Conservation (phyloP, 2,888 invertebrate genomes). For the Amphipyra berbera region DNA sequence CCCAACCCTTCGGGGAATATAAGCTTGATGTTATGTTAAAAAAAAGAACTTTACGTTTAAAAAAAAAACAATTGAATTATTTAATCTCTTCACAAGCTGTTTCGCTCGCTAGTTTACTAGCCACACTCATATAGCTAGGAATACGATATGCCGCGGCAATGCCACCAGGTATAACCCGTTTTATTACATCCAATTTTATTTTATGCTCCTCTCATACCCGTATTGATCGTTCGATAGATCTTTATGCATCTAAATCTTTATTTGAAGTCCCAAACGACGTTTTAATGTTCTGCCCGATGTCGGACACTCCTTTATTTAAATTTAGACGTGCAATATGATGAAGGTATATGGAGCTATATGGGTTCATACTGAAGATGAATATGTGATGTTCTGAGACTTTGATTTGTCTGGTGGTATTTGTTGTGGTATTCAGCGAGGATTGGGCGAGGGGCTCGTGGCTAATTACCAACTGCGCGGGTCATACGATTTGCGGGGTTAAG, state of each 20-base stretch:
- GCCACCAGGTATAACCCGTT: slow-evolving; percentile 77
- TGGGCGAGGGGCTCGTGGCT: too few relatives aligned
- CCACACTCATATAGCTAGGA: slow-evolving; percentile 67
- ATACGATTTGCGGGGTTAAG: too few relatives aligned
- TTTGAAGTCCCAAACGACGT: slow-evolving; percentile 69
- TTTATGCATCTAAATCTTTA: slow-evolving; percentile 77
- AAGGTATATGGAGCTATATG: slow-evolving; percentile 39
- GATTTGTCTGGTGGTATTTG: background rate
- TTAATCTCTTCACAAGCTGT: slow-evolving; percentile 7
- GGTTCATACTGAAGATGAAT: slow-evolving; percentile 6
- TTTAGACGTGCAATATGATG: slow-evolving; percentile 53
- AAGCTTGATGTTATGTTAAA: too few relatives aligned
- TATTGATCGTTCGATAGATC: slow-evolving; percentile 75
- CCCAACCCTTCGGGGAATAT: too few relatives aligned
- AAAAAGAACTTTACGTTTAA: too few relatives aligned
- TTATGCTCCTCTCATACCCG: slow-evolving; percentile 76
- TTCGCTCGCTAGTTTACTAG: slow-evolving; percentile 47
- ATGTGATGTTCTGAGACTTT: background rate
- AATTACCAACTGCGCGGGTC: too few relatives aligned
- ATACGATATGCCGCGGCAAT: slow-evolving; percentile 74
- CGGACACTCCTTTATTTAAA: slow-evolving; percentile 59
- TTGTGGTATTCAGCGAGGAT: too few relatives aligned
- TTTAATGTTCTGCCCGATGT: slow-evolving; percentile 64
- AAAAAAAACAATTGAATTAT: too few relatives aligned
- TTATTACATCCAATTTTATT: slow-evolving; percentile 86